Percentiles rank a stretch among this genome's conserved stretches.
phyloP scores from a whole-genome alignment of 2,797 vertebrate species.

The Rhincodon typus region DNA sequence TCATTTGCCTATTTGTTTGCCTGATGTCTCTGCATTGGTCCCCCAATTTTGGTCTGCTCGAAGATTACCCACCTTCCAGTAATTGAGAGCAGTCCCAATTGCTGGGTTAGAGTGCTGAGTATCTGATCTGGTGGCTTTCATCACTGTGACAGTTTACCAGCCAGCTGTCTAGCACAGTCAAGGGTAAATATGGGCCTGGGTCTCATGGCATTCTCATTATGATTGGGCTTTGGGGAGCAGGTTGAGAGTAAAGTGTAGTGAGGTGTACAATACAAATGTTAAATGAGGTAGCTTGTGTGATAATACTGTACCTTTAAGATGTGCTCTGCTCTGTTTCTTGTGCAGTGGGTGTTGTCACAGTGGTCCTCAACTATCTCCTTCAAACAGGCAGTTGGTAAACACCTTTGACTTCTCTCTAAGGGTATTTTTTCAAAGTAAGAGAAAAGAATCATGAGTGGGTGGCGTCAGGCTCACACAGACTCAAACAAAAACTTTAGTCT shows the following conservation, averaged over 20 bases:
- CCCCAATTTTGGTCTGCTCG: not conserved
- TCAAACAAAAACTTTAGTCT: too few species aligned
- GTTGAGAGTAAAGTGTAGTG: too few species aligned
- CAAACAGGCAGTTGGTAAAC: too few species aligned
- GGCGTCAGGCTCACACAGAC: too few species aligned
- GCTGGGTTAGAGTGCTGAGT: not conserved
- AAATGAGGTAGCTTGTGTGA: not conserved
- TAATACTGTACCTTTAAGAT: too few species aligned
- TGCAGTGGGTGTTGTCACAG: too few species aligned
- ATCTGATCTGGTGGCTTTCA: not conserved
- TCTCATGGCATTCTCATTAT: not conserved
- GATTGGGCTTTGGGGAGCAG: too few species aligned
- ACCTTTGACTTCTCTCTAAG: too few species aligned
- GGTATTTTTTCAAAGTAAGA: too few species aligned
- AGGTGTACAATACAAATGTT: not conserved
- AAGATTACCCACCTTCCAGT: not conserved
- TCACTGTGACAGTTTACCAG: not conserved
- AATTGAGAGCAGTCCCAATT: not conserved
- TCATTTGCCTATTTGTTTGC: not conserved
- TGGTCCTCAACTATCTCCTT: too few species aligned
- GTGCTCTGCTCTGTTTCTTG: too few species aligned
- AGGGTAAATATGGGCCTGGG: not conserved
- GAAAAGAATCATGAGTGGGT: too few species aligned
- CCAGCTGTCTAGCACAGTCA: not conserved
- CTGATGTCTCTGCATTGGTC: not conserved